Evolutionary conservation across 2,888 invertebrate genomes (phyloP).

Genomic region (Protodeltote pygarga): DNA sequence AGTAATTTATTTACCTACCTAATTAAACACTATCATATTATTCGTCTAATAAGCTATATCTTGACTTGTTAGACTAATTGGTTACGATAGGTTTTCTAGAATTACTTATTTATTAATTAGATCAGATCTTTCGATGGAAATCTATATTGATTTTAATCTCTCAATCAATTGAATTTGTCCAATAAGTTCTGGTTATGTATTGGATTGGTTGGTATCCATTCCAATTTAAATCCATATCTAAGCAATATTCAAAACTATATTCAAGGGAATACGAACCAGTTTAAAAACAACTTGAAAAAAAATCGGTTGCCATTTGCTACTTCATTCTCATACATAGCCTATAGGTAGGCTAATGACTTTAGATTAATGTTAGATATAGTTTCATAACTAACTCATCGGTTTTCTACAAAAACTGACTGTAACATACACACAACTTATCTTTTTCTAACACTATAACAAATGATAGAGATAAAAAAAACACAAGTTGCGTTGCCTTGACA

Average conservation of each 20-base stretch:
- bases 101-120: conserved; percentile 4
- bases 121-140: conserved; percentile 11
- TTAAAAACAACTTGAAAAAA: no score
- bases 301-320: no score
- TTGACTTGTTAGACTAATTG: conserved; percentile 19
- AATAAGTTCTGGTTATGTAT: no score
- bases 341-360: no score
- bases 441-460: conserved; percentile 21
- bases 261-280: no score
- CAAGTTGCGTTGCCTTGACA: conserved; percentile 22
- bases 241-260: no score
- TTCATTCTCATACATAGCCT: no score
- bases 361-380: neutral
- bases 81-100: conserved; percentile 11
- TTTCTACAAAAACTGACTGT: neutral
- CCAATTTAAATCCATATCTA: no score
- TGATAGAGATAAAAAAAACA: conserved; percentile 26
- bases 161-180: no score
- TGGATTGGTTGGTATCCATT: no score
- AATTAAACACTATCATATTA: neutral
- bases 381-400: neutral
- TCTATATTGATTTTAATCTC: conserved; percentile 12
- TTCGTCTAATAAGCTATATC: conserved; percentile 5
- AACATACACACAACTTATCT: conserved; percentile 5
- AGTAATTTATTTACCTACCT: no score